Base-by-base conservation (phyloP, 2,888 invertebrate species). In the Cistogaster globosa region DNA sequence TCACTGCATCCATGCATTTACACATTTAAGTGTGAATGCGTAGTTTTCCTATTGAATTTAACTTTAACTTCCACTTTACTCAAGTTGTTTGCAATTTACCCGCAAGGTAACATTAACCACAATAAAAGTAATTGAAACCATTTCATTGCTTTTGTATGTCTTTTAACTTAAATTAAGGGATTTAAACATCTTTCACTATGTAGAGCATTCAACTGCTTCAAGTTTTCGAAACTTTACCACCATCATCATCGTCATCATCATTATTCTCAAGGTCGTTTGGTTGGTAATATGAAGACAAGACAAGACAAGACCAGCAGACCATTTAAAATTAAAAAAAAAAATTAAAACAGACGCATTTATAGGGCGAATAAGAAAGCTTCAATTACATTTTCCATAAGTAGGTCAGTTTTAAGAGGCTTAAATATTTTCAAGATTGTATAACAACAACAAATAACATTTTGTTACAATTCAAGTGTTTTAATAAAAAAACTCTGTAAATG, bases 221-320 rank as follows among this genome's bases (percentile, higher is more conserved):
- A 48, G 72, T 72, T 72, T 36, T 8, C 51, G 16, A 38, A 68
- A 58, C 48, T 60, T 9, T 11, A 67, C 20, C 75, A 65, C 18
- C 26, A 65, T 57, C 51, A 53, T 38, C 36, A 67, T 71, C 16
- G 51, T 22, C 14, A 60, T 67, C n/a, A 57, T 32, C 45, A 12
- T 45, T 68, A 62, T 32, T 38, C 53, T 60, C 68, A 79, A 79
- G 79, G 79, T 72, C 79, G 57, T 65, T 72, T 57, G 51, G 42
- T 62, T 63, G 42, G 63, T 55, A 45, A 71, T 51, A 7, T n/a
- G 45, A 45, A 22, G 63, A 65, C 63, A 72, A 79, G 79, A 38
- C 38, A 38, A 38, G 38, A 4, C 11, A 11, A 2, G 12, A 71
- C 45, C 38, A 22, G n/a, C 22, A 74, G 18, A 2, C 38, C 22